A percentile compares a stretch with the other conserved stretches of the same genome.
Conservation (phyloP, 2,888 invertebrate species). For the Operophtera brumata region DNA sequence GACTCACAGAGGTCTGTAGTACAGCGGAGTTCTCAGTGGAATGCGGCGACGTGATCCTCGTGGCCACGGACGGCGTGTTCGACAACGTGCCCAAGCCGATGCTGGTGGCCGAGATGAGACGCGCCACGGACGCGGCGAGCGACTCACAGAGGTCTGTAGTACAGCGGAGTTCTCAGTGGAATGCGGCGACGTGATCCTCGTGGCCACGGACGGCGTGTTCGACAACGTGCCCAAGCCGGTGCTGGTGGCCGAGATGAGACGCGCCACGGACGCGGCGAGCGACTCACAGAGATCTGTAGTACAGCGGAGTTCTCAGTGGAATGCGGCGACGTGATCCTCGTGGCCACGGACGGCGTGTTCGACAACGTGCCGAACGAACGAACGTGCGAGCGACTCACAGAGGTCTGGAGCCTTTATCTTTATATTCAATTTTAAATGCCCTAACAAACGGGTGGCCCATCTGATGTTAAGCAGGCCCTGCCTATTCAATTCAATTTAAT, state of each 20-base stretch:
- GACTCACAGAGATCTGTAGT: slow-evolving; percentile 81
- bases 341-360: slow-evolving; percentile 99
- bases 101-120: slow-evolving; percentile 91
- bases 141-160: slow-evolving; percentile 81
- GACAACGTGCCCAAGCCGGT: slow-evolving; percentile 97
- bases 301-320: slow-evolving; percentile 93
- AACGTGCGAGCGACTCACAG: slow-evolving; percentile 82
- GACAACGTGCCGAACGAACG: slow-evolving; percentile 93
- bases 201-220: slow-evolving; percentile 99
- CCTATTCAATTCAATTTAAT: no score
- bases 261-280: slow-evolving; percentile 70
- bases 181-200: slow-evolving; percentile 95
- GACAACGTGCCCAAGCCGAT: slow-evolving; percentile 97
- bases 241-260: slow-evolving; percentile 91
- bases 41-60: slow-evolving; percentile 95
- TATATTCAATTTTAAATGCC: no score
- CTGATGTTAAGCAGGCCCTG: no score
- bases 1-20: slow-evolving; percentile 81
- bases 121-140: slow-evolving; percentile 70
- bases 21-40: slow-evolving; percentile 93
- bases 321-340: slow-evolving; percentile 95
- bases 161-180: slow-evolving; percentile 93
- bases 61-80: slow-evolving; percentile 99
- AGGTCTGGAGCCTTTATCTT: slow-evolving; percentile 41
- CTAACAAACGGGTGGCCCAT: no score